phyloP scores from a whole-genome alignment of 2,888 invertebrate species.

The Ceramica pisi region DNA sequence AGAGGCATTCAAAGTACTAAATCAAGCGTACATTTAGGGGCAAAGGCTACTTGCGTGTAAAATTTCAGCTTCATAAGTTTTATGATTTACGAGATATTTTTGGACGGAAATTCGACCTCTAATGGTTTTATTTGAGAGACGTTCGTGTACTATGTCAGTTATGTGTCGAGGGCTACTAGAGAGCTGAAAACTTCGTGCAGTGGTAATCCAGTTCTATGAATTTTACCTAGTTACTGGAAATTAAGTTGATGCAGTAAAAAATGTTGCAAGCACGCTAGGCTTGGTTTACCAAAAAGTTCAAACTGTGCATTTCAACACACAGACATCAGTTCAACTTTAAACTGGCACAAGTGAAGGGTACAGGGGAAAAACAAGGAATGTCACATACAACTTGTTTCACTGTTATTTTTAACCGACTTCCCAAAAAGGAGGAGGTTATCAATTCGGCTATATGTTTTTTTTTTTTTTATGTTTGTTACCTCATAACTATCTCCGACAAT shows the following conservation, averaged over 20 bases:
- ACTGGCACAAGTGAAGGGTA: not conserved
- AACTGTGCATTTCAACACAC: constrained; percentile 1
- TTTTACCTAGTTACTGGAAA: not conserved
- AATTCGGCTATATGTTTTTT: too few relatives aligned
- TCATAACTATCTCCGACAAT: too few relatives aligned
- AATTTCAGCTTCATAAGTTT: constrained; percentile 57
- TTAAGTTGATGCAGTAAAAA: not conserved
- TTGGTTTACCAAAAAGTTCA: not conserved
- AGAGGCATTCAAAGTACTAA: constrained; percentile 25
- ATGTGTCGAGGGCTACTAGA: constrained; percentile 11
- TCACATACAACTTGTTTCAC: too few relatives aligned
- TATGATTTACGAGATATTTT: constrained; percentile 47
- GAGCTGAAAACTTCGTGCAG: constrained; percentile 7
- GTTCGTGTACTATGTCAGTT: constrained; percentile 9
- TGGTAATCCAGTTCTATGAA: not conserved
- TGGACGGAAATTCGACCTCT: constrained; percentile 32
- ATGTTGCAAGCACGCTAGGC: not conserved
- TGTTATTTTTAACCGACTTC: too few relatives aligned
- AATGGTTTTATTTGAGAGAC: constrained; percentile 35
- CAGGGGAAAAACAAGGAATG: too few relatives aligned
- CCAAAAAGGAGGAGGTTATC: too few relatives aligned
- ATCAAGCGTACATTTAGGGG: constrained; percentile 47
- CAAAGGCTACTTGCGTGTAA: constrained; percentile 43
- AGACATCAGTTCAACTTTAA: constrained; percentile 9
- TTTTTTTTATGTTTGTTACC: too few relatives aligned